Evolutionary conservation across 1,140 invertebrate species (phyloP).

Genomic region (Drosophila arizonae): DNA sequence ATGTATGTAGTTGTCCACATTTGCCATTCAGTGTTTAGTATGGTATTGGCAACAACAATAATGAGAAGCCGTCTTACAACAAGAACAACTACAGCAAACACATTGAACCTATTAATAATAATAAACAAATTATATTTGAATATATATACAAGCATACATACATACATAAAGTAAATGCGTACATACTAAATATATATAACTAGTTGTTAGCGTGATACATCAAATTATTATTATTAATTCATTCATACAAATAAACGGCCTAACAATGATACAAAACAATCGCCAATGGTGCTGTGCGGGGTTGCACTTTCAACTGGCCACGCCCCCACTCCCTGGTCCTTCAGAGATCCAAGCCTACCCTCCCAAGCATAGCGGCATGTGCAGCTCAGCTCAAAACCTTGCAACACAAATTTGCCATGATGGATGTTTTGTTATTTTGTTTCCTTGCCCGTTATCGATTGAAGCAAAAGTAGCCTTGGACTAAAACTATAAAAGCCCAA

Average conservation of each 20-base stretch:
- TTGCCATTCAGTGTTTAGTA: conserved; percentile 37
- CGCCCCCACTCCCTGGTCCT: not conserved
- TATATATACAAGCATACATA: conserved; percentile 46
- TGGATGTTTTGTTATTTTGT: not conserved
- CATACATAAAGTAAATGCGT: conserved; percentile 17
- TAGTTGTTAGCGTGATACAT: conserved; percentile 78
- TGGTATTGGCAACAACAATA: conserved; percentile 53
- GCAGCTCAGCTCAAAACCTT: conserved; percentile 28
- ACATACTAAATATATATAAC: conserved; percentile 46
- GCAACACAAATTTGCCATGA: conserved; percentile 25
- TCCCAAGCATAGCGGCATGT: not conserved
- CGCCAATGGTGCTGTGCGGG: conserved; percentile 25
- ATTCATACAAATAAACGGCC: conserved; percentile 64
- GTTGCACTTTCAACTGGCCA: conserved; percentile 12
- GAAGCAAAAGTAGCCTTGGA: not conserved
- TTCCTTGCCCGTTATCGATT: not conserved
- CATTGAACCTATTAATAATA: conserved; percentile 55
- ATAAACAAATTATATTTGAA: conserved; percentile 45
- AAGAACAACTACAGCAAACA: conserved; percentile 15
- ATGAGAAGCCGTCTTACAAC: conserved; percentile 36
- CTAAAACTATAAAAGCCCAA: not conserved
- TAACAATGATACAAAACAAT: conserved; percentile 64
- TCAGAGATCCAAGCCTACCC: not conserved
- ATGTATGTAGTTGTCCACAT: not conserved
- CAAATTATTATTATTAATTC: conserved; percentile 72